Percentiles rank a stretch among this genome's conserved stretches.
Conservation (phyloP, 1,140 invertebrate species). For the Nylanderia fulva region DNA sequence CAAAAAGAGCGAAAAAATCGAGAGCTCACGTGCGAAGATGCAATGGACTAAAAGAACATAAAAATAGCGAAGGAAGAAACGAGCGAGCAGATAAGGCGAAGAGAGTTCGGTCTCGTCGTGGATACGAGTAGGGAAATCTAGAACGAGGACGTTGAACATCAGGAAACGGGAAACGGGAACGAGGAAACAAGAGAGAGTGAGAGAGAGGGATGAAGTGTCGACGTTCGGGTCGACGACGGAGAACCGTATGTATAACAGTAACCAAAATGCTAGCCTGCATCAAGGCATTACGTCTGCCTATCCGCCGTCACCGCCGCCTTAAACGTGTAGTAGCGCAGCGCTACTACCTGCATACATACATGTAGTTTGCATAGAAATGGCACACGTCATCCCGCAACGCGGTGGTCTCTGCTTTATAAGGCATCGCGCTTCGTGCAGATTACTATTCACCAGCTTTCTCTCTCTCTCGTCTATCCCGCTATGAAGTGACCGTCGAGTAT, state of each 20-base stretch:
- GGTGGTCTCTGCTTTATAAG: constrained; percentile 64
- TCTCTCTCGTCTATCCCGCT: constrained; percentile 27
- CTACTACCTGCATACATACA: constrained; percentile 71
- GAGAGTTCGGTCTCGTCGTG: constrained; percentile 2
- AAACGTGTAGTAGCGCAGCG: constrained; percentile 74
- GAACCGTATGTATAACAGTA: constrained; percentile 48
- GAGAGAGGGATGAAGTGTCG: neutral
- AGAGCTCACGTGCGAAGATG: neutral
- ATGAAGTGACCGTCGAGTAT: constrained; percentile 33
- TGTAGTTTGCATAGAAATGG: constrained; percentile 76
- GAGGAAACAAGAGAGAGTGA: constrained; percentile 14
- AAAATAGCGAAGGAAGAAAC: constrained; percentile 10
- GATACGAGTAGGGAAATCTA: neutral
- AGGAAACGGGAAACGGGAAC: neutral
- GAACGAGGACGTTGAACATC: constrained; percentile 3
- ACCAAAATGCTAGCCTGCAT: constrained; percentile 66
- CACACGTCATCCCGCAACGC: constrained; percentile 62
- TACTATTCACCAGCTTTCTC: constrained; percentile 51
- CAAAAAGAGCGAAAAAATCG: too few species aligned
- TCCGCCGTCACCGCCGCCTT: constrained; percentile 74
- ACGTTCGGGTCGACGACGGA: neutral
- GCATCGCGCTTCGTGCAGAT: constrained; percentile 42
- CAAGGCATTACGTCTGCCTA: constrained; percentile 72
- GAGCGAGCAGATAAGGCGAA: constrained; percentile 1
- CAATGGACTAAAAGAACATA: neutral